Evolutionary conservation across 2,797 vertebrate species (phyloP).

Genomic region (Acipenser transmontanus): DNA sequence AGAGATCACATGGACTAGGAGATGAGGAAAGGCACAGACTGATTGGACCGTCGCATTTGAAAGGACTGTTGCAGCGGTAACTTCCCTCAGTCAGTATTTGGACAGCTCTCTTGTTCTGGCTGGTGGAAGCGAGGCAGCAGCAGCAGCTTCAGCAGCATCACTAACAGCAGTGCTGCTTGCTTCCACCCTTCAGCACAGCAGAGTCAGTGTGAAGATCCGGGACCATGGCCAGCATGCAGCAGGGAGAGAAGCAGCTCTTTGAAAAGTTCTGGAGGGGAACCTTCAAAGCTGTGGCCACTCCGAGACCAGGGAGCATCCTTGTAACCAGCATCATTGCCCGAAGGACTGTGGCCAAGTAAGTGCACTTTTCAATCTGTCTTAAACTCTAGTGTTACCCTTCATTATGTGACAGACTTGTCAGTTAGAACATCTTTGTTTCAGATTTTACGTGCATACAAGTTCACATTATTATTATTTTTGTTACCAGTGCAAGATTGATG

Average conservation of each 20-base stretch:
- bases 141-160: slow-evolving; percentile 44
- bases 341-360: slow-evolving; percentile 55
- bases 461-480: too few species aligned
- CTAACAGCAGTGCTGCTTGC: slow-evolving; percentile 43
- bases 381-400: too few species aligned
- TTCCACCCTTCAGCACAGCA: slow-evolving; percentile 12
- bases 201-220: slow-evolving; percentile 8
- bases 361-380: too few species aligned
- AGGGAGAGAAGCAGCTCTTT: slow-evolving; percentile 91
- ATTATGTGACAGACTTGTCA: too few species aligned
- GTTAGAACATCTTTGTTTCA: too few species aligned
- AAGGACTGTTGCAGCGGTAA: background rate
- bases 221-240: slow-evolving; percentile 56
- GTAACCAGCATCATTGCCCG: slow-evolving; percentile 86
- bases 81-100: slow-evolving; percentile 54
- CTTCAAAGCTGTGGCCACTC: slow-evolving; percentile 91
- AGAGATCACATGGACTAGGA: background rate
- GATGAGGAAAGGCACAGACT: slow-evolving; percentile 4
- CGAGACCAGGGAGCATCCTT: slow-evolving; percentile 84
- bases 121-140: background rate
- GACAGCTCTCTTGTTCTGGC: slow-evolving; percentile 54
- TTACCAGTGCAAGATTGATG: too few species aligned
- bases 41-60: background rate
- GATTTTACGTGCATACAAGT: too few species aligned
- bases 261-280: slow-evolving; percentile 98